Evolutionary conservation across 2,797 vertebrate genomes (phyloP).

Genomic region (Simalia tracyae): DNA sequence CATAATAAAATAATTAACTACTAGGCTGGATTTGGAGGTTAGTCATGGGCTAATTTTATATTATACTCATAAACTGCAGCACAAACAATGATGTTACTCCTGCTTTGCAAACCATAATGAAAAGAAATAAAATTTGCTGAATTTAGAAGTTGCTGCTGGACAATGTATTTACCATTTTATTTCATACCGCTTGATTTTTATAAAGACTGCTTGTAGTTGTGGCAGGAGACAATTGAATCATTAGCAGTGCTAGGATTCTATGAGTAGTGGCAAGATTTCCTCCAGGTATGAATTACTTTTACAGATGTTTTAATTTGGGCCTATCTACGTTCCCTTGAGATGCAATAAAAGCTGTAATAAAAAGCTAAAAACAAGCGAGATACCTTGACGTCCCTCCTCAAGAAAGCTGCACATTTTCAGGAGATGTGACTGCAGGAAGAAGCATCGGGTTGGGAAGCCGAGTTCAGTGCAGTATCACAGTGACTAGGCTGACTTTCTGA

Average conservation of each 20-base stretch:
- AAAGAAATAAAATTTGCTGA: not conserved
- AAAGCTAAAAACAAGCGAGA: not conserved
- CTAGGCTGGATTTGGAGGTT: not conserved
- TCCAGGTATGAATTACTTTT: not conserved
- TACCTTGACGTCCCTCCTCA: not conserved
- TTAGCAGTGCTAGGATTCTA: not conserved
- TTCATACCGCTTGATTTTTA: not conserved
- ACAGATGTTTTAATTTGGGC: too few species aligned
- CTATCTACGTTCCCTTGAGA: not conserved
- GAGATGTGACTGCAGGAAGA: not conserved
- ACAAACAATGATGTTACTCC: not conserved
- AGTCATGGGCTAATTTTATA: not conserved
- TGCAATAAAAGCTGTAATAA: not conserved
- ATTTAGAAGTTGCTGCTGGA: not conserved
- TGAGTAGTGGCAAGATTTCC: not conserved
- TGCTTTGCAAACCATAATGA: not conserved
- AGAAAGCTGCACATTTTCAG: not conserved
- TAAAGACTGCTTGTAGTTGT: not conserved
- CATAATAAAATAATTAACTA: not conserved
- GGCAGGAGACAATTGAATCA: not conserved
- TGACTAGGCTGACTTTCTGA: not conserved
- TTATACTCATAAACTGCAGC: not conserved
- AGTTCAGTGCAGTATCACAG: not conserved
- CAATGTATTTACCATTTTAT: not conserved
- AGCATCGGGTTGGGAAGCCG: not conserved